Evolutionary conservation across 2,888 invertebrate species (phyloP), one percentile per base, ranked within the genome.

Genomic region (Orthosia gothica): DNA sequence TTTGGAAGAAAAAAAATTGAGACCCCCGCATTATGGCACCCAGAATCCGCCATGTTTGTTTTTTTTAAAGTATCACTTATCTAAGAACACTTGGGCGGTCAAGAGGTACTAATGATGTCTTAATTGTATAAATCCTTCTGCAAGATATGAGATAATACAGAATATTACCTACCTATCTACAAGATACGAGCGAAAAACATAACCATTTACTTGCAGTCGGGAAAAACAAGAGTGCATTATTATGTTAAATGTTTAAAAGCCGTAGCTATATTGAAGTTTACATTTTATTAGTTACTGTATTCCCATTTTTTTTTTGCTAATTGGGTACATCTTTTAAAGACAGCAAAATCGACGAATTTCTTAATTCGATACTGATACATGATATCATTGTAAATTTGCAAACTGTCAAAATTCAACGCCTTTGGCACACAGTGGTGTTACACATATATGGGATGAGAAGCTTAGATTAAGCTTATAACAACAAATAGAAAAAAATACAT

Each of bases 191-290:
- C 3, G 26, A 26, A 26, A 26, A 26, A 26, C 26, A 26, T 26
- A 2, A 26, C 26, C 26, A 1, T 26, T 26, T 26, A 1, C 26
- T 3, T 26, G 26, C 26, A 26, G 26, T 26, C 26, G 26, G 26
- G 26, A 16, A 32, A 64, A 55, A 16, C n/a, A 40, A 64, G 20
- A 55, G 54, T 73, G 63, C 32, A 32, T 55, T 63, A 32, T 63
- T 23, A 49, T 47, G 26, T n/a, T 16, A 26, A 18, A 40, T 66
- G 20, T 74, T 55, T 23, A 11, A 40, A 54, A 49, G 40, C 40
- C 49, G 55, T 57, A 23, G 13, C 12, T 40, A 40, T 32, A 76
- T 40, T 74, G 49, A 65, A 76, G 23, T 65, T 76, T 16, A 64
- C 0, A 32, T 64, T 64, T 47, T 13, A 75, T 63, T n/a, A 15